Conservation (phyloP, 1,140 invertebrate species). For the Solenopsis fugax region DNA sequence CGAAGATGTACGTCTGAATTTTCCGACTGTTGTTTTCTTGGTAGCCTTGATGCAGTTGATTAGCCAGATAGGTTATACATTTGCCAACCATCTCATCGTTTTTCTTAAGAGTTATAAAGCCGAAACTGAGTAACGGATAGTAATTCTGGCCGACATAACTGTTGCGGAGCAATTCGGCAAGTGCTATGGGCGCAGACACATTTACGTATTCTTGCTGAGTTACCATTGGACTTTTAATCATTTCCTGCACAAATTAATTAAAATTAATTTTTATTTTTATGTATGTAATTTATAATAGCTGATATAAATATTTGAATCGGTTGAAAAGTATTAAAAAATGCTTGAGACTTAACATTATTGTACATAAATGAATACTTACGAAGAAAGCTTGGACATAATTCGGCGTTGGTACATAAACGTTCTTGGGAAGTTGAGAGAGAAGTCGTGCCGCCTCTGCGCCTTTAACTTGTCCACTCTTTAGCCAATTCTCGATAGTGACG, state of each 20-base stretch:
- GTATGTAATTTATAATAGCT: not conserved
- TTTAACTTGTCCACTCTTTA: constrained; percentile 87
- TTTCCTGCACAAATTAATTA: constrained; percentile 2
- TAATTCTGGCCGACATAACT: not conserved
- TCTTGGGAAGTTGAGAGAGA: constrained; percentile 86
- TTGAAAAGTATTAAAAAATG: not conserved
- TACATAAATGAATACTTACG: constrained; percentile 69
- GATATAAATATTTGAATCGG: not conserved
- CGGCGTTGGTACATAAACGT: constrained; percentile 88
- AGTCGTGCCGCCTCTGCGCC: constrained; percentile 87
- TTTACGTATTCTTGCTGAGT: not conserved
- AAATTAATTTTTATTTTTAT: not conserved
- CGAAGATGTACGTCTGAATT: not conserved
- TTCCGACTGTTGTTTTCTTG: not conserved
- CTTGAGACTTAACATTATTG: not conserved
- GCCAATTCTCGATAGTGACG: constrained; percentile 88
- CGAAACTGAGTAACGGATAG: not conserved
- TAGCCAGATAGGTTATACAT: not conserved
- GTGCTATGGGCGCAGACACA: not conserved
- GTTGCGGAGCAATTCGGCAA: not conserved
- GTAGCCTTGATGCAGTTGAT: not conserved
- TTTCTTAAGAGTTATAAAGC: not conserved
- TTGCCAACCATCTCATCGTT: not conserved
- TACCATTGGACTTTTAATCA: not conserved
- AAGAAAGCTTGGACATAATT: constrained; percentile 88